These are phyloP conservation scores for Drosophila anomelani DNA, from an alignment of 2,888 invertebrate species.

Conservation along the genomic window DNA sequence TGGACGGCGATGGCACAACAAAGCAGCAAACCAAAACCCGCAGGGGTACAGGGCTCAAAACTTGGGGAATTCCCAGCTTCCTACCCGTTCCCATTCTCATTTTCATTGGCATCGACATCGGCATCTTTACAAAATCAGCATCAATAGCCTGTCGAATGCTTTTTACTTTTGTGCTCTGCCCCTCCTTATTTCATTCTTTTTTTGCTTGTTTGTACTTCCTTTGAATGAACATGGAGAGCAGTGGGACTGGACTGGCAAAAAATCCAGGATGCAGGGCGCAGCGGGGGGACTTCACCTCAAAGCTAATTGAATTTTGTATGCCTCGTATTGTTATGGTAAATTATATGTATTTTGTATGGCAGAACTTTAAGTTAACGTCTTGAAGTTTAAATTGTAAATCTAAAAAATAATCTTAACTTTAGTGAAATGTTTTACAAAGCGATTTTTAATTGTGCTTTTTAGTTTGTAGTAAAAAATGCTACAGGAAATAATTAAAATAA, in stretches of 20 bases:
- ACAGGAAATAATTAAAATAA: not conserved
- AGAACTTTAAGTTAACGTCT: no score
- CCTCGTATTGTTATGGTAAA: conserved; percentile 8
- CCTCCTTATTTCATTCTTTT: conserved; percentile 12
- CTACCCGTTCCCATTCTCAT: conserved; percentile 5
- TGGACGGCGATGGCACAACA: conserved; percentile 45
- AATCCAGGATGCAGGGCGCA: conserved; percentile 10
- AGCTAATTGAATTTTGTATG: conserved; percentile 6
- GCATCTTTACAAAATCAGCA: conserved; percentile 77
- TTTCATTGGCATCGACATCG: conserved; percentile 44
- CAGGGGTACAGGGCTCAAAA: conserved; percentile 26
- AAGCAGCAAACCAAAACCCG: conserved; percentile 33
- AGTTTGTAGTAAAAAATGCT: not conserved
- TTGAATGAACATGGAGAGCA: conserved; percentile 12
- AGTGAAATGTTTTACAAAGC: not conserved
- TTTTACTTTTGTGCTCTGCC: conserved; percentile 60
- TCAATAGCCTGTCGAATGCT: conserved; percentile 77
- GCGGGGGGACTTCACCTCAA: not conserved
- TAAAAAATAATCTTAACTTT: not conserved
- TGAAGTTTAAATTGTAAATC: no score
- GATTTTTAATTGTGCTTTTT: not conserved
- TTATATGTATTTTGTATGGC: not conserved
- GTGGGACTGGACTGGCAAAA: conserved; percentile 24
- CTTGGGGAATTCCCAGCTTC: conserved; percentile 24
- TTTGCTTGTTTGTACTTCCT: conserved; percentile 37